These are phyloP conservation scores for Tholera decimalis DNA, from an alignment of 2,888 invertebrate species.

Conservation along the genomic window DNA sequence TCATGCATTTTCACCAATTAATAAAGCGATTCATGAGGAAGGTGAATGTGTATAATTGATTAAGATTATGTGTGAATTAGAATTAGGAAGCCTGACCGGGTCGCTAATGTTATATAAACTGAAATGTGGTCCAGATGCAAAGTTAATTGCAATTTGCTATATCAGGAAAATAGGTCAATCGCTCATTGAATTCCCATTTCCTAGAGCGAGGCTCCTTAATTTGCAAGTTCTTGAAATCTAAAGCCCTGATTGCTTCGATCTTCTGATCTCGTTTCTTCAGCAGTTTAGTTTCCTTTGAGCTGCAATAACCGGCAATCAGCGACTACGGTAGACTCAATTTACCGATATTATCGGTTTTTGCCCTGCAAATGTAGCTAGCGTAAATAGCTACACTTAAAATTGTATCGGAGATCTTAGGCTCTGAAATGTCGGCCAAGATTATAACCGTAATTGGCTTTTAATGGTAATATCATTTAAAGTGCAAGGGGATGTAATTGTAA, in stretches of 20 bases:
- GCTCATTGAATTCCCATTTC: slow-evolving; percentile 19
- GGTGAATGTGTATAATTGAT: too few relatives aligned
- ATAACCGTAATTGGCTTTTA: slow-evolving; percentile 11
- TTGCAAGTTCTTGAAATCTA: slow-evolving; percentile 30
- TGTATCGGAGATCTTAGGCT: slow-evolving; percentile 36
- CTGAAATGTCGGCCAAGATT: slow-evolving; percentile 37
- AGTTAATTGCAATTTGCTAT: slow-evolving; percentile 15
- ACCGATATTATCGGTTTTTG: slow-evolving; percentile 54
- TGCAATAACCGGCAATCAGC: slow-evolving; percentile 47
- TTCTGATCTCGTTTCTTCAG: slow-evolving; percentile 28
- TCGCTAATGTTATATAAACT: slow-evolving; percentile 8
- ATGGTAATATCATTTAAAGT: slow-evolving; percentile 13
- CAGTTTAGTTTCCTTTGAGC: slow-evolving; percentile 41
- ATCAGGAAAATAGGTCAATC: slow-evolving; percentile 7
- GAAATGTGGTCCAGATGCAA: not conserved
- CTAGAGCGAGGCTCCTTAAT: slow-evolving; percentile 27
- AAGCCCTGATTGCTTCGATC: slow-evolving; percentile 33
- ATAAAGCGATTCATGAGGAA: too few relatives aligned
- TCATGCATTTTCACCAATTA: too few relatives aligned
- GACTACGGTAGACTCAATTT: slow-evolving; percentile 48
- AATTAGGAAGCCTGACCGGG: too few relatives aligned
- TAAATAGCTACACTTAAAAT: slow-evolving; percentile 22
- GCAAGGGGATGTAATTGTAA: not conserved
- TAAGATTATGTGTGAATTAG: too few relatives aligned
- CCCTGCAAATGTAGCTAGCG: slow-evolving; percentile 19